phyloP scores from a whole-genome alignment of 2,888 invertebrate species.

The Mimumesa dahlbomi region DNA sequence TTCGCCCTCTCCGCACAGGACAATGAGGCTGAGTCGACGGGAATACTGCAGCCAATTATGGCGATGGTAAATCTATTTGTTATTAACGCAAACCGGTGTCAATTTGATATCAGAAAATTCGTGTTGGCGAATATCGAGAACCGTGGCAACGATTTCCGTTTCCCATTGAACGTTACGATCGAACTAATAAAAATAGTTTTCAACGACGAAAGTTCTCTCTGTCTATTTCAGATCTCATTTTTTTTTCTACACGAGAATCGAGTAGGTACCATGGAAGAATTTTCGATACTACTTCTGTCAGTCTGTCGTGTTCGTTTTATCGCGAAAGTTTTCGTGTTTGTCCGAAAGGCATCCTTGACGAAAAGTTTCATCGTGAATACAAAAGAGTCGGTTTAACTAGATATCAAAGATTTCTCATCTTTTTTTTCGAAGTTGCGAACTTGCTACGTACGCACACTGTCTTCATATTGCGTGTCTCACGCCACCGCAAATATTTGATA shows the following conservation, averaged over 20 bases:
- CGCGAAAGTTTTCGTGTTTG: not conserved
- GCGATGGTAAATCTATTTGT: conserved; percentile 43
- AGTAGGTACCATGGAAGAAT: not conserved
- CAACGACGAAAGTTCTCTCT: too few relatives aligned
- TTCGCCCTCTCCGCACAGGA: conserved; percentile 69
- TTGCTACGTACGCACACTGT: not conserved
- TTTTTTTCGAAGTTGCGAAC: too few relatives aligned
- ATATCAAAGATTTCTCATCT: not conserved
- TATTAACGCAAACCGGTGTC: not conserved
- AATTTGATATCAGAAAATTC: not conserved
- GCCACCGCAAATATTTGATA: not conserved
- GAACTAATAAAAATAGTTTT: too few relatives aligned
- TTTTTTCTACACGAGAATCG: too few relatives aligned
- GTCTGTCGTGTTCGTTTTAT: not conserved
- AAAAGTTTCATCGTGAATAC: not conserved
- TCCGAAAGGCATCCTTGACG: not conserved
- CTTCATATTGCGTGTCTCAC: not conserved
- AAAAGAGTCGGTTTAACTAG: not conserved
- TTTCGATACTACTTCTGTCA: not conserved
- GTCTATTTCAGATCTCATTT: too few relatives aligned
- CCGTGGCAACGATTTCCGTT: too few relatives aligned
- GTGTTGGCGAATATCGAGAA: too few relatives aligned
- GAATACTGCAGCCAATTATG: conserved; percentile 19
- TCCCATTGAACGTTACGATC: too few relatives aligned
- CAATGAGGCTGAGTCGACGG: conserved; percentile 18